Evolutionary conservation across 1,140 invertebrate genomes (phyloP).

Genomic region (Scaptomyza montana): DNA sequence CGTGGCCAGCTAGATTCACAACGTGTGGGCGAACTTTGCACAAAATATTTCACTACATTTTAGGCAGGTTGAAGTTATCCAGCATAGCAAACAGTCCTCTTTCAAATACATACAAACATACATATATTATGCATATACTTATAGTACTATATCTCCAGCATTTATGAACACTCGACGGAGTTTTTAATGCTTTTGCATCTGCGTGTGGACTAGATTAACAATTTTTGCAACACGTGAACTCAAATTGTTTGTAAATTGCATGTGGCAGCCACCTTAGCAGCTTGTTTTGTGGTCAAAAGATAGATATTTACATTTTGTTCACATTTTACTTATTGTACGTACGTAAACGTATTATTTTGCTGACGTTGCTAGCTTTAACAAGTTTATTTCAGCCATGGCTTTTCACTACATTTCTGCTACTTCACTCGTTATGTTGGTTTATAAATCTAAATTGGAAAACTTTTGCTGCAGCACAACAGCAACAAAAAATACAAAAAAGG

Average conservation of each 20-base stretch:
- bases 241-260: constrained; percentile 45
- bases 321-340: constrained; percentile 1
- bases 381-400: background rate
- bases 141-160: background rate
- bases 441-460: constrained; percentile 67
- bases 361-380: constrained; percentile 4
- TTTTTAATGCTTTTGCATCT: constrained; percentile 5
- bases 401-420: constrained; percentile 2
- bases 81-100: constrained; percentile 1
- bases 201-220: constrained; percentile 29
- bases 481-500: background rate
- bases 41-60: constrained; percentile 52
- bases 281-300: constrained; percentile 9
- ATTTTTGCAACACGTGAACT: constrained; percentile 13
- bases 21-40: constrained; percentile 35
- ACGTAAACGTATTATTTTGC: too few species aligned
- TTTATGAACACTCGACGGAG: constrained; percentile 20
- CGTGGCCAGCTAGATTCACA: constrained; percentile 17
- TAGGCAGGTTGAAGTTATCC: constrained; percentile 18
- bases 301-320: constrained; percentile 20
- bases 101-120: background rate
- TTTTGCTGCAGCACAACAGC: constrained; percentile 22
- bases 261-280: constrained; percentile 4
- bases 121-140: background rate
- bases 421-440: constrained; percentile 31